phyloP scores from a whole-genome alignment of 2,888 invertebrate genomes.

The Dynastes grantii region DNA sequence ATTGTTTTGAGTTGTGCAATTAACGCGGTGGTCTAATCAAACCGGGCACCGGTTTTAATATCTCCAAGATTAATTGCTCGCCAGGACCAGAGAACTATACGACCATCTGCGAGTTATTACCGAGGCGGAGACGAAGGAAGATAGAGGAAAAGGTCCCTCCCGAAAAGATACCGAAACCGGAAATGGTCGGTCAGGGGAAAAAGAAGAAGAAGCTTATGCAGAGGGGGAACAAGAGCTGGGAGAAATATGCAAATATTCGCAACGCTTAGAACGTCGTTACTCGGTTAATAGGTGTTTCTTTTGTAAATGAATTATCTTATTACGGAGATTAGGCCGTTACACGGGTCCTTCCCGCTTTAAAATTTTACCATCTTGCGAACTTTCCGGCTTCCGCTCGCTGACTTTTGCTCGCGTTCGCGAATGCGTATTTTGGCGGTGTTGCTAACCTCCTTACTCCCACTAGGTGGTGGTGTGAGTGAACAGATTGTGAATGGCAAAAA shows the following conservation, averaged over 20 bases:
- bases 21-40: conserved; percentile 52
- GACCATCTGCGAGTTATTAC: conserved; percentile 49
- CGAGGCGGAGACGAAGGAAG: not conserved
- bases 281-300: conserved; percentile 53
- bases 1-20: conserved; percentile 54
- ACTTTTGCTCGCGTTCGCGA: no score
- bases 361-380: conserved; percentile 42
- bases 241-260: conserved; percentile 52
- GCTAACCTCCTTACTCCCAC: not conserved
- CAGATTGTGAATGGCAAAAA: conserved; percentile 15
- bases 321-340: conserved; percentile 52
- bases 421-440: no score
- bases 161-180: conserved; percentile 14
- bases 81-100: conserved; percentile 40
- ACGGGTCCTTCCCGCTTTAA: conserved; percentile 33
- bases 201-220: conserved; percentile 2
- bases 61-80: conserved; percentile 54
- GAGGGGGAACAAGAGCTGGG: not conserved
- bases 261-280: conserved; percentile 53
- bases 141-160: conserved; percentile 15
- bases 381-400: conserved; percentile 20
- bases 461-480: not conserved
- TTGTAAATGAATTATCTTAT: conserved; percentile 54
- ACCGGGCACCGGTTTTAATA: conserved; percentile 54
- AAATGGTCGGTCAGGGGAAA: conserved; percentile 3